Evolutionary conservation across 2,113 vertebrate species (phyloP).

Genomic region (Vulpes vulpes): DNA sequence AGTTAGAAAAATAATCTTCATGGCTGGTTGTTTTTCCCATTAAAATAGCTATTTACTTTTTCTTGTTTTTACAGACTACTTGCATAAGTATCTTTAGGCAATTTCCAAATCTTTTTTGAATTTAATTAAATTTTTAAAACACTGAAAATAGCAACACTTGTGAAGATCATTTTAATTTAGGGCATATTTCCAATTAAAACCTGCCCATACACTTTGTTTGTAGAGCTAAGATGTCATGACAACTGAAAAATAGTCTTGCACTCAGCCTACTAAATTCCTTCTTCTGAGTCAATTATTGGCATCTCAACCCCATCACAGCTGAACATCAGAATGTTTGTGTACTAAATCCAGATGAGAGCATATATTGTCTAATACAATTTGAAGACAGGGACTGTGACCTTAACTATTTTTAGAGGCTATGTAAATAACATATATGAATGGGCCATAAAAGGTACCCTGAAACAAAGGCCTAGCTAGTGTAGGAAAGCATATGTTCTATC

Average conservation of each 20-base stretch:
- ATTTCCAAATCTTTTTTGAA: slow-evolving; percentile 68
- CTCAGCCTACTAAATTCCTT: background rate
- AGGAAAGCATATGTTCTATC: background rate
- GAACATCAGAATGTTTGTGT: slow-evolving; percentile 27
- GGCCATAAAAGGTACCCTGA: fast-evolving
- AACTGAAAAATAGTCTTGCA: background rate
- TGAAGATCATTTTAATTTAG: slow-evolving; percentile 51
- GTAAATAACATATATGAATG: background rate
- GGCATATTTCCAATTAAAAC: slow-evolving; percentile 48
- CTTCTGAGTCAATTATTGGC: background rate
- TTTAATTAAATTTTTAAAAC: slow-evolving; percentile 71
- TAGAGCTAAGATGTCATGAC: background rate
- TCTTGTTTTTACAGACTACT: slow-evolving; percentile 59
- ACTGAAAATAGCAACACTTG: slow-evolving; percentile 56
- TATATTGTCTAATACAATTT: background rate
- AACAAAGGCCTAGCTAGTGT: background rate
- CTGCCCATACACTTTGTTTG: slow-evolving; percentile 13
- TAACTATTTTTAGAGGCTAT: background rate
- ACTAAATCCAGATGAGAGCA: background rate
- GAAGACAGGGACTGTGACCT: background rate
- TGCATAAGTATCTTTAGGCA: slow-evolving; percentile 49
- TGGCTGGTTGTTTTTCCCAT: slow-evolving; percentile 56
- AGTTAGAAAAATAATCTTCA: slow-evolving; percentile 58
- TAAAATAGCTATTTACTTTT: slow-evolving; percentile 71
- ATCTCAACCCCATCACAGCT: background rate